phyloP scores from a whole-genome alignment of 2,888 invertebrate species.

The Frankliniella fusca region DNA sequence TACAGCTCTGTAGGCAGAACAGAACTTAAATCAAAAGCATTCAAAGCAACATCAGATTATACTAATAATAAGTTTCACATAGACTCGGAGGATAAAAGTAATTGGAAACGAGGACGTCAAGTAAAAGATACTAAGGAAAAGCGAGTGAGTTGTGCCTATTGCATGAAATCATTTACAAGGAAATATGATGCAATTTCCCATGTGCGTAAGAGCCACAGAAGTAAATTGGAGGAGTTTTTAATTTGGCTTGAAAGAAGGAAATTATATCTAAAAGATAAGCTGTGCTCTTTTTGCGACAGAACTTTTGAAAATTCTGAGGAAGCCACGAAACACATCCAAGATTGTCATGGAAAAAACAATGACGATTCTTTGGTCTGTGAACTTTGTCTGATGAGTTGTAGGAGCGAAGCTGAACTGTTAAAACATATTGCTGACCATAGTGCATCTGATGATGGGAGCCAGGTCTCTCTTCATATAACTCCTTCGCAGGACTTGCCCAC shows the following conservation, averaged over 20 bases:
- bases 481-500: not conserved
- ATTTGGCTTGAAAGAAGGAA: not conserved
- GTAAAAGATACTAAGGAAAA: not conserved
- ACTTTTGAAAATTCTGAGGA: not conserved
- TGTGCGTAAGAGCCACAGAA: not conserved
- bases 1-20: not conserved
- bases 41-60: not conserved
- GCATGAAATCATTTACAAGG: not conserved
- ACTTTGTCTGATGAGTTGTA: not conserved
- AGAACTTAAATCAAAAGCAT: not conserved
- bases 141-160: conserved; percentile 4
- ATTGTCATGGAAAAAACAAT: not conserved
- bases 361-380: not conserved
- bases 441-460: not conserved
- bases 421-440: conserved; percentile 2
- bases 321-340: not conserved
- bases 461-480: not conserved
- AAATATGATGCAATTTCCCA: not conserved
- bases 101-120: not conserved
- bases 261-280: not conserved
- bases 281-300: not conserved
- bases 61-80: not conserved
- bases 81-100: not conserved
- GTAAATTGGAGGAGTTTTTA: not conserved
- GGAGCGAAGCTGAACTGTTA: not conserved